phyloP scores from a whole-genome alignment of 2,888 invertebrate genomes.

The Theristus sp. region DNA sequence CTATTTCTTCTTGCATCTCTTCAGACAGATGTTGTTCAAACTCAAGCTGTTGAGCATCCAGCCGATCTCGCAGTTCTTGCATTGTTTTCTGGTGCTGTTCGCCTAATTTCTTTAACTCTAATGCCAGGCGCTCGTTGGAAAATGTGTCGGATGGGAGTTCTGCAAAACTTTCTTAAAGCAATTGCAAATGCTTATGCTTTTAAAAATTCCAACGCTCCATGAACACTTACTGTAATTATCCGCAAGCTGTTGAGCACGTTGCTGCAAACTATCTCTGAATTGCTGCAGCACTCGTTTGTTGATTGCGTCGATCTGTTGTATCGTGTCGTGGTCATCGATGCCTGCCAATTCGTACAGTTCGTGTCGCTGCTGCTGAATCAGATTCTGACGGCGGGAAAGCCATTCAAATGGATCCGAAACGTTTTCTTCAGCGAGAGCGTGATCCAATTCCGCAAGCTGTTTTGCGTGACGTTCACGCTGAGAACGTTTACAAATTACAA shows the following conservation, averaged over 20 bases:
- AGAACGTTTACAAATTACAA: no score
- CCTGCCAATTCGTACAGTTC: background rate
- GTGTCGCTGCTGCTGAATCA: background rate
- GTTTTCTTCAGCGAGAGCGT: background rate
- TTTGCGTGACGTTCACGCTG: background rate
- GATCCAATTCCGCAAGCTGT: background rate
- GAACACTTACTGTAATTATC: no score
- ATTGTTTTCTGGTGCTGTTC: background rate
- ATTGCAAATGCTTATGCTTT: no score
- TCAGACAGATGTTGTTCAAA: background rate
- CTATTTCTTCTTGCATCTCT: background rate
- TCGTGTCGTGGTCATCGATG: background rate
- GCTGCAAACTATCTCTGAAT: no score
- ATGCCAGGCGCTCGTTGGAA: no score
- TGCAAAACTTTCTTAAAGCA: no score
- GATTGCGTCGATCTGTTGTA: no score
- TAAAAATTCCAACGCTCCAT: no score
- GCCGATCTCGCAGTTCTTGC: background rate
- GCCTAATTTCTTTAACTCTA: no score
- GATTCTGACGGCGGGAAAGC: background rate
- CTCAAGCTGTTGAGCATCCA: background rate
- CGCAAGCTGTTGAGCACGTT: no score
- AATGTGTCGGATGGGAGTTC: no score
- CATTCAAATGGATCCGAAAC: background rate
- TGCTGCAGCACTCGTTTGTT: no score